These are phyloP conservation scores for Rafetus swinhoei DNA, from an alignment of 2,113 vertebrate genomes.

Conservation along the genomic window DNA sequence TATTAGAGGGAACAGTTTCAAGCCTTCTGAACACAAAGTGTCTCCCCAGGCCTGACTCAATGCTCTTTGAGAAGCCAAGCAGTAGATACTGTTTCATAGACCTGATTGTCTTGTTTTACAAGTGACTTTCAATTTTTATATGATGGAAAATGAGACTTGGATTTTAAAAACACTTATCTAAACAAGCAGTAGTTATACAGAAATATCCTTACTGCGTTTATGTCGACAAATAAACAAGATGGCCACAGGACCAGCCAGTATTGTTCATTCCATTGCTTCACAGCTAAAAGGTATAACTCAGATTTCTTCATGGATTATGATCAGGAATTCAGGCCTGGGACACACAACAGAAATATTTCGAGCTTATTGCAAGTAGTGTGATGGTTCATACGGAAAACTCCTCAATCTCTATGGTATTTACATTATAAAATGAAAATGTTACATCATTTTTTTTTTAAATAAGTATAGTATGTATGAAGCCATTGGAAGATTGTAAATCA, in stretches of 20 bases:
- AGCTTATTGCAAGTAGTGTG: background rate
- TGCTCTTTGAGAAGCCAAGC: background rate
- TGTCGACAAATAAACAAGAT: background rate
- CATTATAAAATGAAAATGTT: background rate
- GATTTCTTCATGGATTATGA: background rate
- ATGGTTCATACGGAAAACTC: background rate
- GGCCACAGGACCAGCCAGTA: background rate
- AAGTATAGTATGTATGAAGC: background rate
- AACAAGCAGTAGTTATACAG: background rate
- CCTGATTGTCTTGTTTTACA: background rate
- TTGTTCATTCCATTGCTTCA: background rate
- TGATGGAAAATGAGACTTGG: too few relatives aligned
- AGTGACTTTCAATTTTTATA: too few relatives aligned
- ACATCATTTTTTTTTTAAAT: background rate
- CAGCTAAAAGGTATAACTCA: background rate
- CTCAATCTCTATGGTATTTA: background rate
- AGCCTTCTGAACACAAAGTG: too few relatives aligned
- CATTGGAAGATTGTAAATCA: background rate
- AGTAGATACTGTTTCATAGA: background rate
- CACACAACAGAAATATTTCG: background rate
- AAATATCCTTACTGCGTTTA: background rate
- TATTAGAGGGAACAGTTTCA: too few relatives aligned
- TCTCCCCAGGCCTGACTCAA: too few relatives aligned
- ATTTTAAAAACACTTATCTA: too few relatives aligned
- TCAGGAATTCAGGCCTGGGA: background rate